A percentile compares a stretch with the other conserved stretches of the same genome.
Conservation (phyloP, 2,888 invertebrate species). For the Bursaphelenchus okinawaensis region DNA sequence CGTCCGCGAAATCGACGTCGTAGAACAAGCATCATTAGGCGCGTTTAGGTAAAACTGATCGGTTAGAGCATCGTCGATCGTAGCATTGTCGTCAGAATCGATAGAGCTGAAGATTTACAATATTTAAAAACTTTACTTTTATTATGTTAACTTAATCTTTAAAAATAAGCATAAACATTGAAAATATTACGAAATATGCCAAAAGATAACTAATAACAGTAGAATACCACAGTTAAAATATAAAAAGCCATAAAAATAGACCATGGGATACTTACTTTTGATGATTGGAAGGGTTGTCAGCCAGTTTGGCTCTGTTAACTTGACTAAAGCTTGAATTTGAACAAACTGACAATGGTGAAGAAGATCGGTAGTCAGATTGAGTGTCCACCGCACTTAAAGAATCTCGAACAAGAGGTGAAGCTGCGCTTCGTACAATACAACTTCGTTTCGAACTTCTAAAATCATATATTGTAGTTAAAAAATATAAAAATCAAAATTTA, state of each 20-base stretch:
- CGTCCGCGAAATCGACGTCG: slow-evolving; percentile 31
- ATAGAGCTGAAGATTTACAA: slow-evolving; percentile 5
- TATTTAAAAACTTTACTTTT: too few relatives aligned
- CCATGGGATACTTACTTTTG: background rate
- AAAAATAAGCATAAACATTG: too few relatives aligned
- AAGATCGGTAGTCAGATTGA: slow-evolving; percentile 6
- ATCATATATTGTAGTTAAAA: too few relatives aligned
- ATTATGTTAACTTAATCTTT: too few relatives aligned
- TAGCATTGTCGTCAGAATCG: slow-evolving; percentile 12
- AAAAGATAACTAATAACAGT: too few relatives aligned
- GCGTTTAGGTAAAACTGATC: slow-evolving; percentile 17
- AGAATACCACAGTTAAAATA: background rate
- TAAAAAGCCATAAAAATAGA: background rate
- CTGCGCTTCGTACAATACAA: background rate
- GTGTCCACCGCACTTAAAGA: slow-evolving; percentile 9
- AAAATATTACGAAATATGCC: too few relatives aligned
- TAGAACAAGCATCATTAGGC: slow-evolving; percentile 28
- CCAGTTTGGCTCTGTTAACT: background rate
- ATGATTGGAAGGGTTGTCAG: background rate
- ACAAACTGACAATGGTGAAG: slow-evolving; percentile 13
- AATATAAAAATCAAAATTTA: too few relatives aligned
- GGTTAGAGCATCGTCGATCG: slow-evolving; percentile 7
- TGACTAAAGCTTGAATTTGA: slow-evolving; percentile 11
- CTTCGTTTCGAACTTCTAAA: background rate
- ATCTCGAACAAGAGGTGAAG: slow-evolving; percentile 13